Evolutionary conservation across 2,113 vertebrate species (phyloP), one percentile per base, ranked within the genome.

Genomic region (Eulacestoma nigropectus): DNA sequence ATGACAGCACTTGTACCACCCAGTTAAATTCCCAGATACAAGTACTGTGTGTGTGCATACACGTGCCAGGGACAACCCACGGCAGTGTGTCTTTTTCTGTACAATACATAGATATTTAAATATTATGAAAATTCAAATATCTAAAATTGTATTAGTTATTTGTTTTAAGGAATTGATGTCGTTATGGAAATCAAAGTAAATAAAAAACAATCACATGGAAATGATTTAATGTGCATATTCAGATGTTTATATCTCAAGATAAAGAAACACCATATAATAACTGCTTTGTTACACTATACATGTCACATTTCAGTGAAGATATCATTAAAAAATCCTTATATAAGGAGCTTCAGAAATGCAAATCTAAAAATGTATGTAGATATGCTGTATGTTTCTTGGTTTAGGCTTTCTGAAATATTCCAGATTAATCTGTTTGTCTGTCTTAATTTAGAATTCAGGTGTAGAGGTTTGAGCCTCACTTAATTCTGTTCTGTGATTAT

Each of bases 231-330:
- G 13, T n/a, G 33, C 1, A 0, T 30, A 30, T 81, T 57, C 22
- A 53, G 27, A 33, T 55, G 14, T 56, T 74, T 60, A 4, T 37
- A 20, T 65, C 21, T 82, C 25, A 53, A 2, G 18, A 35, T 50
- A 73, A 84, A 46, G 13, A n/a, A 37, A 20, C 1, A 4, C 10
- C 2, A 0, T 39, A 11, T 47, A 72, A 1, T 35, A 65, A 46
- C 11, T 44, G 20, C 13, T 73, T 19, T 74, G 26, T 46, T 81
- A 13, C 22, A 44, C 18, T 26, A 3, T 29, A 3, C 2, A 1
- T n/a, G 25, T 49, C 67, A 22, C 23, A 5, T 56, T 72, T 64
- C 49, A 52, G 7, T 47, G 30, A 52, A 25, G 12, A 6, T 69
- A 18, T 5, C 0, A 37, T 26, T 37, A 5, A 30, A 88, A 59